Percentiles rank a stretch among this genome's conserved stretches.
These are phyloP conservation scores for Laticauda colubrina DNA, from an alignment of 2,113 vertebrate species.

Conservation along the genomic window DNA sequence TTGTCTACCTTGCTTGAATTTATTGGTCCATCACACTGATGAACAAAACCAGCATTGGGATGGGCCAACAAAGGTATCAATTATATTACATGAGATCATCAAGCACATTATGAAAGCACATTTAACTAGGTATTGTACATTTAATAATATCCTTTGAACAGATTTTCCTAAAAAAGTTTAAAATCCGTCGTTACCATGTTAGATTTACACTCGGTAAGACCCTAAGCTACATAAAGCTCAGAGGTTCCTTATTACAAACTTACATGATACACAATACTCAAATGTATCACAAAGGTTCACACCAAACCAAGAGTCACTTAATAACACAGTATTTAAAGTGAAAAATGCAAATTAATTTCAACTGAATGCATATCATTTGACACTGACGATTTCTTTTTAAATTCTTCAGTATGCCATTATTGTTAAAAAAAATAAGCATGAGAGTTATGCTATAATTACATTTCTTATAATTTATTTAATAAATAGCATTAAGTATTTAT, in stretches of 20 bases:
- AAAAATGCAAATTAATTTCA: background rate
- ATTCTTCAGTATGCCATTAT: background rate
- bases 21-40: background rate
- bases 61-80: background rate
- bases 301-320: background rate
- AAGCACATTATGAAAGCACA: background rate
- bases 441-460: background rate
- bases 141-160: background rate
- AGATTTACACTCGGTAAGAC: background rate
- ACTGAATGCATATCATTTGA: background rate
- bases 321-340: background rate
- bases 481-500: background rate
- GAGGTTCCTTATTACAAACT: background rate
- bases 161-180: background rate
- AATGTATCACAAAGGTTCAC: background rate
- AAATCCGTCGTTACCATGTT: background rate
- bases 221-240: background rate
- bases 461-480: background rate
- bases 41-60: background rate
- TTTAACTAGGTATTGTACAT: background rate
- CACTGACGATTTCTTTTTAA: background rate
- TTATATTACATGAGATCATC: background rate
- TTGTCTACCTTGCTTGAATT: background rate
- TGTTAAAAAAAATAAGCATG: background rate
- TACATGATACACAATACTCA: background rate